Base-by-base conservation (phyloP, 2,888 invertebrate species). In the Phengaris alcon region DNA sequence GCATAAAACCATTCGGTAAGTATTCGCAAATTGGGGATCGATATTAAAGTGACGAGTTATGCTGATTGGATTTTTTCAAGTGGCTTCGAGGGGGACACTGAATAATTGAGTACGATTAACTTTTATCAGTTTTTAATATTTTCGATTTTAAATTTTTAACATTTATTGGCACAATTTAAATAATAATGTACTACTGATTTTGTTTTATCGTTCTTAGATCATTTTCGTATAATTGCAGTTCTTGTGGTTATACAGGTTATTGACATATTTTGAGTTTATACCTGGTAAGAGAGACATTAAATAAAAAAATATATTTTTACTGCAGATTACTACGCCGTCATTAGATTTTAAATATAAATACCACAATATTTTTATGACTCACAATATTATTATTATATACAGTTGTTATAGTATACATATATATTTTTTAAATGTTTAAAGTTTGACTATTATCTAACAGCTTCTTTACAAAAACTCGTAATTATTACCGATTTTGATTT, bases 61-160 rank as follows among this genome's bases (percentile, higher is more conserved):
- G 93, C 93, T 93, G 93, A 93, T 93, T 93, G 90, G 91, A 90
- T 91, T 91, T 91, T 93, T 92, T 91, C 89, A 87, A 92, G 92
- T 90, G 89, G 85, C 84, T 86, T 83, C 80, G 82, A 86, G 89
- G 89, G 89, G 91, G 86, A 85, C 85, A 87, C 83, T 90, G 93
- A 90, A 93, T 93, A 91, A 91, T 91, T 90, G 89, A 92, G 92
- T 86, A 87, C 85, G 86, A 86, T 86, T 90, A 88, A 87, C 83
- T 86, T 89, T 86, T 84, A 84, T 83, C 84, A 84, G 84, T 80
- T 80, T 80, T 77, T 74, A 80, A 81, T 78, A 77, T 77, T 79
- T 79, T 80, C 77, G 78, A 68, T 80, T 77, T 76, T 74, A 74
- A 79, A 81, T 81, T 64, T 64, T 64, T 83, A 81, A 77, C 76